Evolutionary conservation across 1,140 invertebrate species (phyloP), one percentile per base, ranked within the genome.

Genomic region (Heliconius himera): DNA sequence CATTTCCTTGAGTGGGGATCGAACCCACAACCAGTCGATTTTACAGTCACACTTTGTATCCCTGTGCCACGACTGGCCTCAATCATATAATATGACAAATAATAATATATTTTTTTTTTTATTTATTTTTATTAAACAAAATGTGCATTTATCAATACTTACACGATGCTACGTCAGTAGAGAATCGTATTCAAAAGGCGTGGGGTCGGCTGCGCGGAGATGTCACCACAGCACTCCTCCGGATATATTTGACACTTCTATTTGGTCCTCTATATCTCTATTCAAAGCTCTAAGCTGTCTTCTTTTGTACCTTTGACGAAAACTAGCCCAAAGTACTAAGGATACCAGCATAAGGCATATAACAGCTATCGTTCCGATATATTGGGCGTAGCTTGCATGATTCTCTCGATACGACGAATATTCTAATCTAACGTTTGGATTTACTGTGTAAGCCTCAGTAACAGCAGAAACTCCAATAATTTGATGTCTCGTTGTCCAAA

Each of bases 221-320:
- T 96, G 96, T 97, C 96, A 97, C 96, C 96, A 97, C 29, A 96
- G 94, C 83, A 97, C 96, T 4, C 96, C 95, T 16, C 96, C 95
- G 11, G 96, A 96, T 82, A 97, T 95, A 89, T 96, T 96, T 79
- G 95, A 95, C 85, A 97, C 96, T 87, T 97, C 96, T 90, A 96
- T 96, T 88, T 96, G 96, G 83, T 96, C 95, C 83, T 95, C 93
- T 72, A 93, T 92, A 70, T 93, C 91, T 70, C 88, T 88, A 70
- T 91, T 84, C 89, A 88, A 75, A 83, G 83, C 84, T 82, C 84
- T 82, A 79, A 86, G 84, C 83, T 82, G 95, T 92, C 81, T 95
- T 90, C 80, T 93, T 93, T 82, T 88, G 79, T 91, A 90, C 38
- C 90, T 85, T 38, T 91, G 91, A 84, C 81, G 94, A 90, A 80